These are phyloP conservation scores for Atractosteus spatula DNA, from an alignment of 2,113 vertebrate species.

Conservation along the genomic window DNA sequence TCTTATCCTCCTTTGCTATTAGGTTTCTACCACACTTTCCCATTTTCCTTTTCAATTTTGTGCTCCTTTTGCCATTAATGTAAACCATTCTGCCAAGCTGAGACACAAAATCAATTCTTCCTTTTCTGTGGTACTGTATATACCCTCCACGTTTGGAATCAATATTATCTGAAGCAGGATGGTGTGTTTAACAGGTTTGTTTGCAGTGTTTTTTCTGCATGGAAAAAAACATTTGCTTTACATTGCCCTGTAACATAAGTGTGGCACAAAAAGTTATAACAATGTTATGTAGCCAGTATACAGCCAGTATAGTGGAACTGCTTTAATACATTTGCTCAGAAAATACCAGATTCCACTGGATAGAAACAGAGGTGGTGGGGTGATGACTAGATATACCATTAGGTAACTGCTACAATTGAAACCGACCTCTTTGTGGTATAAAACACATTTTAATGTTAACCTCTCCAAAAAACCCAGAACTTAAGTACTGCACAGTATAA, in stretches of 20 bases:
- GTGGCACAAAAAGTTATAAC: no score
- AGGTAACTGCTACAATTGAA: no score
- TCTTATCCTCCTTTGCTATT: conserved; percentile 21
- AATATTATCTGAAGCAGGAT: conserved; percentile 39
- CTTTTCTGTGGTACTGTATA: conserved; percentile 38
- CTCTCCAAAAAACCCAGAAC: no score
- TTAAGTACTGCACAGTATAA: no score
- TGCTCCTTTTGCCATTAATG: conserved; percentile 35
- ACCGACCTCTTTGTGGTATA: no score
- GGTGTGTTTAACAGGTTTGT: conserved; percentile 35
- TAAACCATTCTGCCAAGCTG: conserved; percentile 37
- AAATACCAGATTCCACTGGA: no score
- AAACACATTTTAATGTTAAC: no score
- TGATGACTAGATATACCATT: no score
- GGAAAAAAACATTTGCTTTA: conserved; percentile 12
- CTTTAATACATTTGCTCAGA: no score
- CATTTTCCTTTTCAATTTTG: conserved; percentile 27
- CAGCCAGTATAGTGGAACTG: no score
- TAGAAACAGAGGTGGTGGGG: no score
- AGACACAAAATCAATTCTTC: conserved; percentile 52
- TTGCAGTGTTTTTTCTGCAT: conserved; percentile 11
- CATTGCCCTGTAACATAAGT: background rate
- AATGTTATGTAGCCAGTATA: no score
- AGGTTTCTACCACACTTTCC: conserved; percentile 18
- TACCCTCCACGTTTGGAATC: conserved; percentile 34